Conservation (phyloP, 2,888 invertebrate genomes). For the Conus canariensis region DNA sequence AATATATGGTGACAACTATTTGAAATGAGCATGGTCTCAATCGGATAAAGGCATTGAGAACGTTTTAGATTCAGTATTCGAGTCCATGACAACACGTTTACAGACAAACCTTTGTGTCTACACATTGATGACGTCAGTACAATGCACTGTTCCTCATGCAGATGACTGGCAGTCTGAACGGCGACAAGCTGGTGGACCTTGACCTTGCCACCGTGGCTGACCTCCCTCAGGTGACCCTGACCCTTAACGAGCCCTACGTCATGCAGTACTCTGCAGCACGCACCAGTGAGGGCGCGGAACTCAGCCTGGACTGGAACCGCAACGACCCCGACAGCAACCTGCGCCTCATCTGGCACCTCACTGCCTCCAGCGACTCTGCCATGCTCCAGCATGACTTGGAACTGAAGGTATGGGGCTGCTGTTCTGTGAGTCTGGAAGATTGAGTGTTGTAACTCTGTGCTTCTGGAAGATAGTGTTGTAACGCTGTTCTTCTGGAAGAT, state of each 20-base stretch:
- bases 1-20: too few relatives aligned
- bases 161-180: conserved; percentile 41
- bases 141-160: not conserved
- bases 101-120: too few relatives aligned
- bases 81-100: too few relatives aligned
- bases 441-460: too few relatives aligned
- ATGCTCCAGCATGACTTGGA: conserved; percentile 29
- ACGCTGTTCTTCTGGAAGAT: too few relatives aligned
- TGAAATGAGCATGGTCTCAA: too few relatives aligned
- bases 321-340: conserved; percentile 56
- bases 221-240: conserved; percentile 47
- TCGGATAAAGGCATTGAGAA: too few relatives aligned
- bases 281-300: conserved; percentile 56
- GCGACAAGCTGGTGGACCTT: conserved; percentile 43
- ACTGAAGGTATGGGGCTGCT: conserved; percentile 14
- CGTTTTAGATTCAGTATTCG: too few relatives aligned
- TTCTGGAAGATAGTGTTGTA: not conserved
- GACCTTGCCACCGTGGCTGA: conserved; percentile 39
- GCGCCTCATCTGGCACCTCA: conserved; percentile 54
- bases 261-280: conserved; percentile 58
- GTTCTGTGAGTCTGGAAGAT: too few relatives aligned
- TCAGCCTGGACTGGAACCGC: conserved; percentile 70
- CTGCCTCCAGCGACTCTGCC: conserved; percentile 50
- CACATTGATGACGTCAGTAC: too few relatives aligned
- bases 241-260: conserved; percentile 57